phyloP scores from a whole-genome alignment of 2,113 vertebrate species.

The Callocephalon fimbriatum region DNA sequence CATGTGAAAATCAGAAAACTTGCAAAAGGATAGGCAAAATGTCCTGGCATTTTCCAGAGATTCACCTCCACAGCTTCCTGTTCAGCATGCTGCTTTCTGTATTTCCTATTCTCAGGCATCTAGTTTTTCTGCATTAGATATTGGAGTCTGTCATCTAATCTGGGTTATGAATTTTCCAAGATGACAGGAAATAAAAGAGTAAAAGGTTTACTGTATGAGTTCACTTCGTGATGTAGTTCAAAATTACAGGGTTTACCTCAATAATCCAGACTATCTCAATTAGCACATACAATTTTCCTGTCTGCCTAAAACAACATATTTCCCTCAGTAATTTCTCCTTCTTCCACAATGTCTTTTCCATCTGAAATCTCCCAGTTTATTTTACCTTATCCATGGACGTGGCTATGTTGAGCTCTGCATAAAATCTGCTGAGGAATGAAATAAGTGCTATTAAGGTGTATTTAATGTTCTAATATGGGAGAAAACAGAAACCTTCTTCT shows the following conservation, averaged over 20 bases:
- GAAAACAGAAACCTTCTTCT: not conserved
- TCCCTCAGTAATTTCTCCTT: not conserved
- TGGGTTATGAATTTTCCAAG: not conserved
- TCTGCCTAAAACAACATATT: not conserved
- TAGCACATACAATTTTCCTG: not conserved
- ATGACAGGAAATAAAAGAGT: not conserved
- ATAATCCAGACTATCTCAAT: not conserved
- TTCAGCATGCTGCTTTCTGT: not conserved
- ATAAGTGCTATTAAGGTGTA: not conserved
- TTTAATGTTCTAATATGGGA: not conserved
- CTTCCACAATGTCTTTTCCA: not conserved
- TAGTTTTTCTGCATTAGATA: not conserved
- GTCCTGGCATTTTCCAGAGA: not conserved
- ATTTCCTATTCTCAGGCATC: not conserved
- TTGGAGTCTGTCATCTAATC: not conserved
- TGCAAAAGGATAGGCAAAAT: not conserved
- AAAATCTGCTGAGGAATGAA: not conserved
- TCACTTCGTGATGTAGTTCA: not conserved
- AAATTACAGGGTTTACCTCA: not conserved
- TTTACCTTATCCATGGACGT: not conserved
- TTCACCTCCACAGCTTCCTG: not conserved
- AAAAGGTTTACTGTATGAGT: not conserved
- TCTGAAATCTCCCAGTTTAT: not conserved
- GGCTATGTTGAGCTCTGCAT: not conserved
- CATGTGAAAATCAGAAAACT: not conserved